phyloP scores from a whole-genome alignment of 2,113 vertebrate genomes.

The Poeciliopsis occidentalis region DNA sequence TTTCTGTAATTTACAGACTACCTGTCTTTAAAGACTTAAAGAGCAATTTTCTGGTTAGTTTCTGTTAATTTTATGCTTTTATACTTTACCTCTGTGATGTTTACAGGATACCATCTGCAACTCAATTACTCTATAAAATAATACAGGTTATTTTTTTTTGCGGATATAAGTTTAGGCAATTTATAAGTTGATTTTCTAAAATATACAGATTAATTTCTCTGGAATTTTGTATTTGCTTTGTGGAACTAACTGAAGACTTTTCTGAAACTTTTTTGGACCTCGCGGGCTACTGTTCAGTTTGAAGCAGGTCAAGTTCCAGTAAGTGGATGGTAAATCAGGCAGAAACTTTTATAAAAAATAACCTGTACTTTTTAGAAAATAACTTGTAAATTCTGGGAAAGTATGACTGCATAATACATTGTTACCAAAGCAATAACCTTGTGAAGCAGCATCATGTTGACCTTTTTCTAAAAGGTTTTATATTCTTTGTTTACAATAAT shows the following conservation, averaged over 20 bases:
- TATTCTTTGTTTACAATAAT: constrained; percentile 16
- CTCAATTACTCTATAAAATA: no score
- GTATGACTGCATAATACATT: background rate
- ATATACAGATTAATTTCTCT: background rate
- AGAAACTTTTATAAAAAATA: background rate
- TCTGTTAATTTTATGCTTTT: background rate
- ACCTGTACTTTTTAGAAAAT: background rate
- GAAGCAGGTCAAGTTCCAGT: background rate
- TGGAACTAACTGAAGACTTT: no score
- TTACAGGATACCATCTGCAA: background rate
- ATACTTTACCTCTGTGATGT: background rate
- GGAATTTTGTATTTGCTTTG: background rate
- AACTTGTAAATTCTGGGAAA: background rate
- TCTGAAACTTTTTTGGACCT: no score
- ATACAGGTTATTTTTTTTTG: no score
- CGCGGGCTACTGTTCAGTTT: no score
- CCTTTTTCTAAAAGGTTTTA: constrained; percentile 35
- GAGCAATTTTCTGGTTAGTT: background rate
- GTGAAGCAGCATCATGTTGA: constrained; percentile 52
- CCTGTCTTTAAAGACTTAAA: background rate
- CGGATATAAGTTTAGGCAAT: background rate
- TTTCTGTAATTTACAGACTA: background rate
- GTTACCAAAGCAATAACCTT: constrained; percentile 26
- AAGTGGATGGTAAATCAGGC: background rate
- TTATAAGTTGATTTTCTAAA: background rate